phyloP scores from a whole-genome alignment of 1,140 invertebrate species.

The Hypsibius dujardini region DNA sequence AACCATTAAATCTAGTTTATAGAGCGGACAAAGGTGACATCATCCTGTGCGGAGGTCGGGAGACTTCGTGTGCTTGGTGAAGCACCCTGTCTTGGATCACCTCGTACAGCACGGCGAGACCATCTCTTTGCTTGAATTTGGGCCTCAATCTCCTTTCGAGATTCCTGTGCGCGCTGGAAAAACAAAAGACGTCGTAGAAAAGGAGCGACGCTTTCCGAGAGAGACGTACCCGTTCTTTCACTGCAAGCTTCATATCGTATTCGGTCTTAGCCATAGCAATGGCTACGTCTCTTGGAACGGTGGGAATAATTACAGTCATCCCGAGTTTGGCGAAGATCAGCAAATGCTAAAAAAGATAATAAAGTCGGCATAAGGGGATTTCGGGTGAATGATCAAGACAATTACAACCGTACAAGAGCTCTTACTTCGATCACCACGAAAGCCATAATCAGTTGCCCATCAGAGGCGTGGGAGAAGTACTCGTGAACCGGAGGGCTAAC shows the following conservation, averaged over 20 bases:
- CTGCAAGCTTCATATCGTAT: slow-evolving; percentile 2
- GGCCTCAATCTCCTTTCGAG: neutral
- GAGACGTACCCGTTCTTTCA: neutral
- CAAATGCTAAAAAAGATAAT: slow-evolving; percentile 47
- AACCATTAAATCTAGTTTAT: too few species aligned
- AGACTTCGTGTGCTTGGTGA: too few species aligned
- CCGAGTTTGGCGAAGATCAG: slow-evolving; percentile 61
- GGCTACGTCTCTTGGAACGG: slow-evolving; percentile 67
- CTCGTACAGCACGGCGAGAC: too few species aligned
- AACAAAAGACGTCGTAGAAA: neutral
- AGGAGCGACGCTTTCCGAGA: neutral
- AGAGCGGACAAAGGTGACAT: too few species aligned
- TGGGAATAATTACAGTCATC: slow-evolving; percentile 66
- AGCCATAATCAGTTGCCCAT: slow-evolving; percentile 61
- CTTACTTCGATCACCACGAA: slow-evolving; percentile 53
- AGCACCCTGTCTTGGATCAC: too few species aligned
- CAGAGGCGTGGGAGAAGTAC: slow-evolving; percentile 58
- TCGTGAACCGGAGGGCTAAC: slow-evolving; percentile 68
- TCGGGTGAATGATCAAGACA: neutral
- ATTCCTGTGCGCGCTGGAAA: neutral
- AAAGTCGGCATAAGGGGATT: slow-evolving; percentile 6
- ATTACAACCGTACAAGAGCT: slow-evolving; percentile 10
- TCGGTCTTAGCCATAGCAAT: slow-evolving; percentile 34
- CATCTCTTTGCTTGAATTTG: too few species aligned
- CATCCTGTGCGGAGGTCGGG: too few species aligned